Base-by-base conservation (phyloP, 1,140 invertebrate genomes). In the Heterodera carotae region DNA sequence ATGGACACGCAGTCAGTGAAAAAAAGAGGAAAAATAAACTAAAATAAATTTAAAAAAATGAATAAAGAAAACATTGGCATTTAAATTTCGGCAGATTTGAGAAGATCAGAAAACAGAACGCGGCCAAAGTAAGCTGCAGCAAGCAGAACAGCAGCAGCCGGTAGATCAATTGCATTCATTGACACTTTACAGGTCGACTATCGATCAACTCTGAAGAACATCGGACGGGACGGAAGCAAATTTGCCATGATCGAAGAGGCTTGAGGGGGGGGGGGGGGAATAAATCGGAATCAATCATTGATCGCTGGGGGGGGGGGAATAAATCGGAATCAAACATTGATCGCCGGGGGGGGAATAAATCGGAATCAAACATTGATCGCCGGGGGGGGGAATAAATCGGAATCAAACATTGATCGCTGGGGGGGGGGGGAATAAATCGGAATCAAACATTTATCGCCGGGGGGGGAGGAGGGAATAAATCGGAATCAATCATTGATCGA, bases 131-230 rank as follows among this genome's bases (percentile, higher is more conserved):
- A 53, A n/a, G 2, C 36, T 53, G 72, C 73, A 48, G 15, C 68
- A n/a, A 18, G 10, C 15, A 22, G 39, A 27, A 67, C n/a, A n/a
- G n/a, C n/a, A n/a, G n/a, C n/a, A 79, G n/a, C 12, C 33, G 0
- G 12, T 76, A 33, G 18, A n/a, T 2, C 12, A 29, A 34, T 31
- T 25, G n/a, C n/a, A 53, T 27, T 88, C 84, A 25, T 77, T 96
- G 91, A 94, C 94, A 71, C 93, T n/a, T n/a, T 94, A 84, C 94
- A 97, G 90, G 95, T 96, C 90, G 97, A 97, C 92, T 98, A 98
- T 94, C 93, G 96, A 90, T 95, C 95, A 90, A 95, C 97, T 90
- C 92, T 99, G 88, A 78, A 77, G 22, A 78, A 60, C 31, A 75
- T 75, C 76, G 48, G 69, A 36, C 75, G 75, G 29, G 77, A 78